phyloP scores from a whole-genome alignment of 2,888 invertebrate species.

The Electrophaes corylata region DNA sequence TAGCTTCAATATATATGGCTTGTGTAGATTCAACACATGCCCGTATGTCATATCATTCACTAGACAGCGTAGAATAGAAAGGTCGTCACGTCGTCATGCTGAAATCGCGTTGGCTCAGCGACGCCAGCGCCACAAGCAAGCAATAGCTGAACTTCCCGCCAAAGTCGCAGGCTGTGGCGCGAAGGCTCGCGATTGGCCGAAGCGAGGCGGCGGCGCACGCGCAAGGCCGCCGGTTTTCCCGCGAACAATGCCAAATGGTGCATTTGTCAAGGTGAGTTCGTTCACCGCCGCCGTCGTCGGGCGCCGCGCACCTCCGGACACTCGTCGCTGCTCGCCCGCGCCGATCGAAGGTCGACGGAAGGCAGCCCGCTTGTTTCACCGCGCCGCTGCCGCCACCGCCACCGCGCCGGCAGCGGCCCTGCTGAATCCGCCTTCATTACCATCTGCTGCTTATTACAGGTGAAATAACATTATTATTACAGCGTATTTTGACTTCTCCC shows the following conservation, averaged over 20 bases:
- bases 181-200: conserved; percentile 76
- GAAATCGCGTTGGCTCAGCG: conserved; percentile 56
- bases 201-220: conserved; percentile 70
- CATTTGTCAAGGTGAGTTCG: conserved; percentile 85
- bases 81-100: conserved; percentile 65
- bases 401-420: conserved; percentile 57
- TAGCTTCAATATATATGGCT: not conserved
- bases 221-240: conserved; percentile 84
- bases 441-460: conserved; percentile 70
- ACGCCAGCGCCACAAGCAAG: conserved; percentile 56
- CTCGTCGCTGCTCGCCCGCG: conserved; percentile 67
- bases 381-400: conserved; percentile 56
- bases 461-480: conserved; percentile 60
- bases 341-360: conserved; percentile 78
- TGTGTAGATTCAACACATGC: conserved; percentile 43
- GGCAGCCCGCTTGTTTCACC: conserved; percentile 56
- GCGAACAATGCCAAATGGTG: conserved; percentile 85
- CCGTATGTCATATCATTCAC: conserved; percentile 62
- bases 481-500: conserved; percentile 29
- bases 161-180: conserved; percentile 82
- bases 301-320: conserved; percentile 53
- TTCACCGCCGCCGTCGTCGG: conserved; percentile 82
- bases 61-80: conserved; percentile 62
- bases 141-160: conserved; percentile 56
- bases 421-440: conserved; percentile 69